Base-by-base conservation (phyloP, 92 coral and sea anemone genomes). In the Virgularia gustaviana region DNA sequence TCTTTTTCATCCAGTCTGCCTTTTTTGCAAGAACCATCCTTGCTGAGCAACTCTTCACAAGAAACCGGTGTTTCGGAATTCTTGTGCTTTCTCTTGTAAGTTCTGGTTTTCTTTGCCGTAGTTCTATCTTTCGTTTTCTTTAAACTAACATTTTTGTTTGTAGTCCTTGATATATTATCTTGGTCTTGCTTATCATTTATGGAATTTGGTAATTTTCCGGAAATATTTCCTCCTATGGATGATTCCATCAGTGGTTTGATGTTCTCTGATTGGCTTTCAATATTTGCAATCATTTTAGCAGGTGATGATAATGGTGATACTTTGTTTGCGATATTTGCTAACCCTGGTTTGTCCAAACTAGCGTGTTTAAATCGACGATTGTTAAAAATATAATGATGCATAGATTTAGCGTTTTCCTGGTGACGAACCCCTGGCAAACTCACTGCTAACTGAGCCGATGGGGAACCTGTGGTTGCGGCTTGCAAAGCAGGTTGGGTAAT, bases 261-360 rank as follows among this genome's bases (percentile, higher is more conserved):
- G 47, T 33, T 59, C 32, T 49, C 65, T 13, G 88, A 59, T 55
- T 80, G 88, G 11, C 76, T 79, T 36, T 85, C 65, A 52, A 87
- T 31, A 53, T 87, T 80, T 39, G 64, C 73, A 25, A 84, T 38
- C 43, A 87, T 67, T 58, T 87, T 84, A 32, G 53, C 65, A 20
- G 92, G 89, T 47, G 92, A 87, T 1, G 81, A 72, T 57, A 75
- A 52, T 18, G 92, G 92, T 6, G 92, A 87, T 6, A 67, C 51
- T 24, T 78, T 57, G 23, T 68, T 68, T 44, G 75, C 75, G 20
- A 47, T 51, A 43, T 51, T 68, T 47, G 33, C 75, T 8, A 66
- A 66, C 29, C 58, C 28, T 0, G 73, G 57, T 9, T 49, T 66
- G 33, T 65, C 72, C 74, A 67, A 30, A 49, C 59, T 67, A 9